These are phyloP conservation scores for Liopterus haemorrhoidalis DNA, from an alignment of 2,888 invertebrate genomes.

Conservation along the genomic window DNA sequence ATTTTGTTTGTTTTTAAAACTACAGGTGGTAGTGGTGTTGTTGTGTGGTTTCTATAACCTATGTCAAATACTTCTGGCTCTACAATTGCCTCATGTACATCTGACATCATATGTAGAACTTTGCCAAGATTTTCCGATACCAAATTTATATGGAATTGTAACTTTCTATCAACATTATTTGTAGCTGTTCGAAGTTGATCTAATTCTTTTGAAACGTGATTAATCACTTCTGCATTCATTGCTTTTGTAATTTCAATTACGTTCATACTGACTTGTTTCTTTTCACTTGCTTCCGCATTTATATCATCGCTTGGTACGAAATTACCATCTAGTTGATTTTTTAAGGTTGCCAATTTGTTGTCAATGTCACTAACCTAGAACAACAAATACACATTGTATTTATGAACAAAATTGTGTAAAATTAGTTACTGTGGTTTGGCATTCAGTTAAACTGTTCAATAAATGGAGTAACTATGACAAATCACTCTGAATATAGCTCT, in stretches of 20 bases:
- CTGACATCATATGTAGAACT: constrained; percentile 70
- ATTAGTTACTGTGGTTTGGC: too few relatives aligned
- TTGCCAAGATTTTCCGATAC: constrained; percentile 77
- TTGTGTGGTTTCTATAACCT: constrained; percentile 47
- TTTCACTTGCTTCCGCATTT: constrained; percentile 81
- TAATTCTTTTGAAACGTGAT: constrained; percentile 73
- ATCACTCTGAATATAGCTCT: too few relatives aligned
- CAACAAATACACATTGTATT: too few relatives aligned
- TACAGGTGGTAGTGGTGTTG: constrained; percentile 56
- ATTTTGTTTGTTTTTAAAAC: constrained; percentile 60
- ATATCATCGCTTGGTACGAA: constrained; percentile 71
- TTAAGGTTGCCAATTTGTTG: constrained; percentile 67
- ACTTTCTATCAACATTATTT: constrained; percentile 70
- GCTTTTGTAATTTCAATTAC: constrained; percentile 77
- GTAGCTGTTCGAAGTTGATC: constrained; percentile 73
- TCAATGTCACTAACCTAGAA: constrained; percentile 81
- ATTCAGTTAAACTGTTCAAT: too few relatives aligned
- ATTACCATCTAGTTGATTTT: constrained; percentile 66
- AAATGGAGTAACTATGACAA: too few relatives aligned
- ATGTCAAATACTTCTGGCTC: constrained; percentile 53
- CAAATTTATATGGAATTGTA: constrained; percentile 78
- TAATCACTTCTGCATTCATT: constrained; percentile 73
- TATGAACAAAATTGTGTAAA: too few relatives aligned
- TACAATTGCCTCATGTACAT: constrained; percentile 77
- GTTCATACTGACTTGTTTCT: constrained; percentile 77